Percentiles rank a stretch among this genome's conserved stretches.
Conservation (phyloP, 2,113 vertebrate genomes). For the Dipodomys spectabilis region DNA sequence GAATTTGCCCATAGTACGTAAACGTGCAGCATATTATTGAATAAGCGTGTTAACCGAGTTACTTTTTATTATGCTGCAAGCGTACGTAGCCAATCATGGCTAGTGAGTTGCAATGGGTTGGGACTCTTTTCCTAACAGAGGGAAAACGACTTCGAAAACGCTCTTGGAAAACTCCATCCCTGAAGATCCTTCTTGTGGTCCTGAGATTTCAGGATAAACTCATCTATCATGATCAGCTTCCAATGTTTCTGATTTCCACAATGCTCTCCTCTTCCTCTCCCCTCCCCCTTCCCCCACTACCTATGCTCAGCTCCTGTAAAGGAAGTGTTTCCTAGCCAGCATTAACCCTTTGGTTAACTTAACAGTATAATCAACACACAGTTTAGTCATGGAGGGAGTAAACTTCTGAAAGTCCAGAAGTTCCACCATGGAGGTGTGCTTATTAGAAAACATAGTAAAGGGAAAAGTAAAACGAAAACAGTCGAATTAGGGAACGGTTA, state of each 20-base stretch:
- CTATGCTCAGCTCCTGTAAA: background rate
- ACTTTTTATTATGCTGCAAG: background rate
- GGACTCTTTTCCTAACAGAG: background rate
- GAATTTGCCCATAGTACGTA: background rate
- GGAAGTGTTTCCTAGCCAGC: background rate
- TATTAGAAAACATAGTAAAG: slow-evolving; percentile 31
- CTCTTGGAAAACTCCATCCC: background rate
- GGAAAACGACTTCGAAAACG: background rate
- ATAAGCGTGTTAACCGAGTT: background rate
- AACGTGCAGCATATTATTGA: background rate
- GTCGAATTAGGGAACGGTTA: background rate
- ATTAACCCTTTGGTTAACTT: background rate
- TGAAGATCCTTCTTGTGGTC: background rate
- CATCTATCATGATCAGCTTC: background rate
- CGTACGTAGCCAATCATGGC: rapidly evolving
- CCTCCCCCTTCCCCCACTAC: rapidly evolving
- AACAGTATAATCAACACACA: background rate
- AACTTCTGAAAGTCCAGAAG: background rate
- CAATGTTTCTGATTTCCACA: too few species aligned
- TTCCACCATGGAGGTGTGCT: background rate
- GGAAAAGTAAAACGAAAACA: slow-evolving; percentile 24
- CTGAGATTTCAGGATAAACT: slow-evolving; percentile 28
- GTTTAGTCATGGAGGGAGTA: background rate
- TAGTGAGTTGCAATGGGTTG: background rate
- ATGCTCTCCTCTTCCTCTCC: background rate